Evolutionary conservation across 2,888 invertebrate genomes (phyloP).

Genomic region (Toxonevra muliebris): DNA sequence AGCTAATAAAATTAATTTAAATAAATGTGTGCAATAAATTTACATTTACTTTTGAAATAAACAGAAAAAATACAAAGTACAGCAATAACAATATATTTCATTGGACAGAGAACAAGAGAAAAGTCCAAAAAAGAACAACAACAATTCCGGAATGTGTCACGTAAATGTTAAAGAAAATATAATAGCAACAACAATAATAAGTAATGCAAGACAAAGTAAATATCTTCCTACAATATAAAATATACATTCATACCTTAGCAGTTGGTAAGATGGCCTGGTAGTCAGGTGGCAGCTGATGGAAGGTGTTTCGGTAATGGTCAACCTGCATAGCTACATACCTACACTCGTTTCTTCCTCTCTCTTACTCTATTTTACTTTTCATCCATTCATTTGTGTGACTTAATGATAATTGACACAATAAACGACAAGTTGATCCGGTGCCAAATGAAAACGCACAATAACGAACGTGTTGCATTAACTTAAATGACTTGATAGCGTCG

Average conservation of each 20-base stretch:
- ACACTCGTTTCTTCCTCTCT: too few relatives aligned
- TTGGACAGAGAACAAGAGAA: not conserved
- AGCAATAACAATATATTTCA: conserved; percentile 19
- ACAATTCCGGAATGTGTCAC: not conserved
- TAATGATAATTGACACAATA: conserved; percentile 59
- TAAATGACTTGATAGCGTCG: conserved; percentile 21
- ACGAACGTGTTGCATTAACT: conserved; percentile 35
- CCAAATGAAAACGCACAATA: conserved; percentile 34
- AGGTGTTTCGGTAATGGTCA: too few relatives aligned
- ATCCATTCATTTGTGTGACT: conserved; percentile 17
- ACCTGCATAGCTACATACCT: too few relatives aligned
- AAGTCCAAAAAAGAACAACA: not conserved
- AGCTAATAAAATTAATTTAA: conserved; percentile 18
- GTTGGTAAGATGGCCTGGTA: not conserved
- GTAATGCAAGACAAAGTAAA: conserved; percentile 9
- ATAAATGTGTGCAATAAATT: conserved; percentile 29
- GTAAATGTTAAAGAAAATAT: not conserved
- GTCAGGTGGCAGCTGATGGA: too few relatives aligned
- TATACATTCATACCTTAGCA: too few relatives aligned
- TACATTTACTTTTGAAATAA: conserved; percentile 9
- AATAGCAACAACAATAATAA: conserved; percentile 23
- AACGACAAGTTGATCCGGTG: conserved; percentile 55
- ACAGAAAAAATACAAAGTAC: not conserved
- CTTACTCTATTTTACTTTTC: not conserved
- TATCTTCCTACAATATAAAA: too few relatives aligned